Evolutionary conservation across 2,113 vertebrate species (phyloP).

Genomic region (Mustelus asterias): DNA sequence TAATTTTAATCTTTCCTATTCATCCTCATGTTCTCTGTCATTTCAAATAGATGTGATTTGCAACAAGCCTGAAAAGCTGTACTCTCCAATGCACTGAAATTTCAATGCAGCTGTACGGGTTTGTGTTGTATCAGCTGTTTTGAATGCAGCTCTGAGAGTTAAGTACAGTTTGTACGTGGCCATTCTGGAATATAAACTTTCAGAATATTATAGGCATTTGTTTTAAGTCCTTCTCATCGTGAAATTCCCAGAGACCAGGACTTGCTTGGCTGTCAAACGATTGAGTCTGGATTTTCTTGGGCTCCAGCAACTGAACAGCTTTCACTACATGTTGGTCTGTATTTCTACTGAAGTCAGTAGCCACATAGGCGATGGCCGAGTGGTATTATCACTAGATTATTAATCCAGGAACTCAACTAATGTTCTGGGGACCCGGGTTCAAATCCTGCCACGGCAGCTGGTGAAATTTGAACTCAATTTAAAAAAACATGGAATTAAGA

Average conservation of each 20-base stretch:
- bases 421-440: too few species aligned
- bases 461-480: too few species aligned
- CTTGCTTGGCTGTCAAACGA: not conserved
- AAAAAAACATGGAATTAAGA: too few species aligned
- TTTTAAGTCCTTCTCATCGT: not conserved
- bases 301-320: not conserved
- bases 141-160: not conserved
- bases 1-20: not conserved
- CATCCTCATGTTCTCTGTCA: not conserved
- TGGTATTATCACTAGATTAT: too few species aligned
- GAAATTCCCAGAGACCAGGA: not conserved
- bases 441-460: too few species aligned
- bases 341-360: not conserved
- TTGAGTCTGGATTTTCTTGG: not conserved
- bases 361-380: not conserved
- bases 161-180: not conserved
- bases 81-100: not conserved
- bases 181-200: not conserved
- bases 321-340: not conserved
- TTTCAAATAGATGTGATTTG: not conserved
- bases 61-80: not conserved
- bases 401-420: too few species aligned
- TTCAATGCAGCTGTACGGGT: not conserved
- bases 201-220: not conserved
- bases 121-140: not conserved